Base-by-base conservation (phyloP, 1,140 invertebrate genomes). In the Drosophila persimilis region DNA sequence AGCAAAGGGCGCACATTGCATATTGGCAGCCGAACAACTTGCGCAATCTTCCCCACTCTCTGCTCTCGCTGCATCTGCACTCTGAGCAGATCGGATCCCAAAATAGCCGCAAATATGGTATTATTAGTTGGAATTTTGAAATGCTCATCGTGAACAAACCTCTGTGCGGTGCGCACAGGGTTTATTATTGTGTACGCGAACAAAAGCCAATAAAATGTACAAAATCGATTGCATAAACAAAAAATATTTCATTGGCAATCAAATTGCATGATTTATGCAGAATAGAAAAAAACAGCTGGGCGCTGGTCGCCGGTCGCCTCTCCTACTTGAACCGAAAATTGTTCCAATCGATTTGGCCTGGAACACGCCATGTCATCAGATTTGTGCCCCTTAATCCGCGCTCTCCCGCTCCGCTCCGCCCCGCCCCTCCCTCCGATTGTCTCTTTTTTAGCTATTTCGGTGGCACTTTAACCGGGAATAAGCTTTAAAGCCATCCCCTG, bases 221-320 rank as follows among this genome's bases (percentile, higher is more conserved):
- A 71, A 67, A 86, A 86, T 88, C 81, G 77, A 85, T 88, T 62
- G 80, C 63, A 73, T 77, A 70, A 80, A 85, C 69, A n/a, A n/a
- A 9, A 4, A 35, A 53, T 44, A 69, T 85, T 81, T 85, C 63
- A 85, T 70, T 64, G 61, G 61, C 61, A 70, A 77, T 77, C 81
- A 77, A 77, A 85, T 53, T 74, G 67, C 63, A 66, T 80, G 81
- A 81, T 67, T 85, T 86, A 85, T 86, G 77, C 65, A 71, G 65
- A 77, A 77, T 65, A 51, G 50, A 43, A 45, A 73, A 41, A 45
- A 41, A 56, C 71, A 73, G 60, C 70, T 74, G 60, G 35, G 9
- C 9, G 24, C 4, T 26, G 24, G 24, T 26, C 24, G 24, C 0
- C 3, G 24, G 4, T 26, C 24, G 24, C 24, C 24, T 26, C 24